Percentiles rank a stretch among this genome's conserved stretches.
phyloP scores from a whole-genome alignment of 2,888 invertebrate species.

The Ashinkailepas kermadecensis region DNA sequence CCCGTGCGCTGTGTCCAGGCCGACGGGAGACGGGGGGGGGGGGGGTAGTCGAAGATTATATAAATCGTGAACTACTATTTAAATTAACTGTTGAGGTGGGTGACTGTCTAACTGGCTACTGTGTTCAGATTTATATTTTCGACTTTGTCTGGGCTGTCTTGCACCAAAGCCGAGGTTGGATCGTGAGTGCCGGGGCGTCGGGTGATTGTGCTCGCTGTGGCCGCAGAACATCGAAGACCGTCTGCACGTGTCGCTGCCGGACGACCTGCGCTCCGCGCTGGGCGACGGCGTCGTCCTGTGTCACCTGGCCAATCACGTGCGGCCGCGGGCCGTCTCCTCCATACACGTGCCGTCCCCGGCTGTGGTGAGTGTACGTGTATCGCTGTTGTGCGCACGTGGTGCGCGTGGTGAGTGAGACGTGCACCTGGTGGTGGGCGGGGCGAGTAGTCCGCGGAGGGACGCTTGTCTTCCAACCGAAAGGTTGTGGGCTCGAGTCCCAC shows the following conservation, averaged over 20 bases:
- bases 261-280: constrained; percentile 72
- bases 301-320: constrained; percentile 86
- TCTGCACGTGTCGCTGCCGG: constrained; percentile 80
- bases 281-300: constrained; percentile 90
- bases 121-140: no score
- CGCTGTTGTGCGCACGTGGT: not conserved
- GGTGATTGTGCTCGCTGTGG: not conserved
- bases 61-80: no score
- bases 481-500: no score
- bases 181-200: no score
- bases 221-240: constrained; percentile 77
- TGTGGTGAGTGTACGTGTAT: constrained; percentile 56
- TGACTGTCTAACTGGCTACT: no score
- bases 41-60: no score
- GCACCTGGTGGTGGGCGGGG: not conserved
- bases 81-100: no score
- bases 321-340: constrained; percentile 81
- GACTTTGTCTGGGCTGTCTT: no score
- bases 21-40: no score
- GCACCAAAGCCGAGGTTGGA: no score
- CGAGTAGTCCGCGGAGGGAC: no score
- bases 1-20: not conserved
- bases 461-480: no score
- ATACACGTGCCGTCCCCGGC: constrained; percentile 91
- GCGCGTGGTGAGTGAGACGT: not conserved